Conservation (phyloP, 2,113 vertebrate genomes). For the Gorsachius goisagi region DNA sequence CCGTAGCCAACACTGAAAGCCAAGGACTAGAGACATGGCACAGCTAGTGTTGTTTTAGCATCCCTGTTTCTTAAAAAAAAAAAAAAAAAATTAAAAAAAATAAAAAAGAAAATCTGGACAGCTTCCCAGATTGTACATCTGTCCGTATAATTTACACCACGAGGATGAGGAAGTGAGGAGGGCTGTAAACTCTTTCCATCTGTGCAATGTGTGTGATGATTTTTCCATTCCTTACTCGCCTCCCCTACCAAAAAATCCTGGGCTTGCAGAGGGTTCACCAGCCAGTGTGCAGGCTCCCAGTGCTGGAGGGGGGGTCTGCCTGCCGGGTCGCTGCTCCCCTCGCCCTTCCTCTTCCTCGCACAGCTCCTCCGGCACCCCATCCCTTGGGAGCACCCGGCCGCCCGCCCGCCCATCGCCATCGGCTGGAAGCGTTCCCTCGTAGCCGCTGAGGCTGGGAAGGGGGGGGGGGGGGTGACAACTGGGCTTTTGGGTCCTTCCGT, state of each 20-base stretch:
- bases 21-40: conserved; percentile 36
- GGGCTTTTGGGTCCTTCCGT: not conserved
- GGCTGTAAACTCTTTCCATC: conserved; percentile 69
- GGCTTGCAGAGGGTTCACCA: not conserved
- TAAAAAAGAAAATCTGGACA: conserved; percentile 26
- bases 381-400: not conserved
- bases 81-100: not conserved
- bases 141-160: conserved; percentile 64
- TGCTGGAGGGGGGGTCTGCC: not conserved
- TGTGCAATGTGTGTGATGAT: conserved; percentile 63
- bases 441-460: not conserved
- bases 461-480: too few species aligned
- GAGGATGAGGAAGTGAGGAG: conserved; percentile 65
- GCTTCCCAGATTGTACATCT: conserved; percentile 67
- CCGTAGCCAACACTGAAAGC: not conserved
- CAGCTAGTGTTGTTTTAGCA: conserved; percentile 38
- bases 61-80: conserved; percentile 26
- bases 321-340: not conserved
- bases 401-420: not conserved
- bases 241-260: not conserved
- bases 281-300: not conserved
- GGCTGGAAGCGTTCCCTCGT: not conserved
- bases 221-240: conserved; percentile 45
- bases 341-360: not conserved
- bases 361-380: rapidly evolving